Base-by-base conservation (phyloP, 2,888 invertebrate genomes). In the Frankliniella fusca region DNA sequence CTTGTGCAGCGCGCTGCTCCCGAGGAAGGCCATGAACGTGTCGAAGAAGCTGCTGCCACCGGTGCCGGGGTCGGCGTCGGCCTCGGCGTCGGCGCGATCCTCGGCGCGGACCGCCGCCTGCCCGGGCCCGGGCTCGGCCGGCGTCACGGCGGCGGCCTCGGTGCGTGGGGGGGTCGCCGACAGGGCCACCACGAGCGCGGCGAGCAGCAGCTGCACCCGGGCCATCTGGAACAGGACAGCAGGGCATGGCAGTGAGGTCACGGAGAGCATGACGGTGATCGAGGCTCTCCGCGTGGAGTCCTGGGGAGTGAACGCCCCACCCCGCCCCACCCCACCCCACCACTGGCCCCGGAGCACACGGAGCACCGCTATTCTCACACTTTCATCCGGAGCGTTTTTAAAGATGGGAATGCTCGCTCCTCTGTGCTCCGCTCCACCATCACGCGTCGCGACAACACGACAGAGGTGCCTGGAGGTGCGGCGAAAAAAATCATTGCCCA, bases 21-120 rank as follows among this genome's bases (percentile, higher is more conserved):
- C 70, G 23, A 76, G 70, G 70, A 76, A 76, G 70, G 70, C 70
- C 70, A 76, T 76, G 70, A 76, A 76, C 70, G 70, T 76, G 70
- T 76, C 70, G 70, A 76, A 76, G 70, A 76, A 76, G 70, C 27
- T 76, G 70, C 23, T 27, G 70, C 23, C 27, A 27, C 70, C 70
- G 70, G 70, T 23, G 70, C 27, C 70, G 23, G 70, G 23, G 70
- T 27, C 27, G 70, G 70, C 70, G 70, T 12, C 27, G 27, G 70
- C 70, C 70, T 76, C 70, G 23, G 70, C 70, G 70, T 76, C 27
- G 27, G 27, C 70, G 23, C 70, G 70, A 27, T 76, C 70, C 70
- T 23, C 70, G 23, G 27, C 70, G 70, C 27, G 23, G 23, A 12
- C 70, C 70, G 23, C n/a, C 23, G 65, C n/a, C 12, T 65, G n/a